phyloP scores from a whole-genome alignment of 2,113 vertebrate genomes.

The Chloropsis hardwickii region DNA sequence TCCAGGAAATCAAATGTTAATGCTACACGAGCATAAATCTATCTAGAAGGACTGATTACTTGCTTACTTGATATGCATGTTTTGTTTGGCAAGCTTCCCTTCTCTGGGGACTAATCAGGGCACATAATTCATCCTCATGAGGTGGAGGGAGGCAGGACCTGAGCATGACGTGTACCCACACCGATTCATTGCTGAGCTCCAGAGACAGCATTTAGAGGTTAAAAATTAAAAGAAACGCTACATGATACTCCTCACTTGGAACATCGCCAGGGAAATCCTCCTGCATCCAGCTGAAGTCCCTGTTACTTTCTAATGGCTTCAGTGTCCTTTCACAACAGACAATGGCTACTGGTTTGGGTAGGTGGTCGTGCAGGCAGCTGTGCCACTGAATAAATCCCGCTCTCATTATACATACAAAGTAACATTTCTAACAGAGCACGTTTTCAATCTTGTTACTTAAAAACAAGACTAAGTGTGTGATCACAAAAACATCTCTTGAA shows the following conservation, averaged over 20 bases:
- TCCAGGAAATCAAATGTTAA: background rate
- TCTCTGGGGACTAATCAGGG: background rate
- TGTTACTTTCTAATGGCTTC: background rate
- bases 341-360: background rate
- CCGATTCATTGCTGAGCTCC: background rate
- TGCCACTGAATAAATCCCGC: background rate
- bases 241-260: background rate
- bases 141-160: background rate
- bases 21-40: background rate
- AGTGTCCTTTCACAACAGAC: background rate
- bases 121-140: background rate
- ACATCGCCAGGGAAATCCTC: background rate
- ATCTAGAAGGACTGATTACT: background rate
- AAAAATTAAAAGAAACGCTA: background rate
- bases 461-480: background rate
- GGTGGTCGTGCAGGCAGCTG: background rate
- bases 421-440: background rate
- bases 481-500: background rate
- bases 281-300: background rate
- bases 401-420: rapidly evolving
- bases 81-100: background rate
- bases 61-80: background rate
- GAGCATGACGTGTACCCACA: background rate
- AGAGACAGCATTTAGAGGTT: background rate
- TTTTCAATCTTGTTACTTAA: background rate